Evolutionary conservation across 2,888 invertebrate genomes (phyloP).

Genomic region (Spisula solida): DNA sequence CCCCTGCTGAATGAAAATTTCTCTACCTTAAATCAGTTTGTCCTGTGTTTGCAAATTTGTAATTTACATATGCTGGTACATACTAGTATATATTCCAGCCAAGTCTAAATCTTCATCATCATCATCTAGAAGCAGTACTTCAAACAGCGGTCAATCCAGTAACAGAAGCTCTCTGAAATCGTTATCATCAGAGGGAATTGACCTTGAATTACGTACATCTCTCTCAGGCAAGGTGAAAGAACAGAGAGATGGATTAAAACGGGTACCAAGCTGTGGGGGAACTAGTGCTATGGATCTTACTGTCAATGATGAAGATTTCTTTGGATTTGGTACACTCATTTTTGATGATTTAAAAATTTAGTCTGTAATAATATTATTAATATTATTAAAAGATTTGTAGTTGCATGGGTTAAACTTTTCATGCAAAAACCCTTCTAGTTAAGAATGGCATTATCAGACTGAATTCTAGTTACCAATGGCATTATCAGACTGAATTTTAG

Average conservation of each 20-base stretch:
- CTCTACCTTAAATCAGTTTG: no score
- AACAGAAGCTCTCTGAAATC: constrained; percentile 52
- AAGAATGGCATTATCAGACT: no score
- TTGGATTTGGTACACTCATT: constrained; percentile 55
- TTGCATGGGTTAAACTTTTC: no score
- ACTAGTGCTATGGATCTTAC: constrained; percentile 67
- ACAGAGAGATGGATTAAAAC: constrained; percentile 65
- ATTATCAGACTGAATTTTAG: no score
- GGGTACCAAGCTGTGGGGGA: constrained; percentile 67
- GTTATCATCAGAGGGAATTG: constrained; percentile 61
- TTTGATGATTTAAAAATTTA: no score
- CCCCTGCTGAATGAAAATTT: no score
- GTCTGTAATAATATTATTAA: no score
- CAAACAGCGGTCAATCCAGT: constrained; percentile 28
- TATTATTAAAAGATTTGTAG: no score
- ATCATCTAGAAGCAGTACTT: constrained; percentile 30
- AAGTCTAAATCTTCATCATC: constrained; percentile 37
- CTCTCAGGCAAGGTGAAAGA: constrained; percentile 65
- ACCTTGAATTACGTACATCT: constrained; percentile 76
- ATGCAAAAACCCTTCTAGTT: no score
- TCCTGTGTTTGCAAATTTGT: not conserved
- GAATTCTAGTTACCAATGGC: no score
- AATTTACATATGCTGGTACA: not conserved
- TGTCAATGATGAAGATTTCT: constrained; percentile 71
- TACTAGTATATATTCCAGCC: constrained; percentile 45